phyloP scores from a whole-genome alignment of 2,113 vertebrate species.

The Synchiropus splendidus region DNA sequence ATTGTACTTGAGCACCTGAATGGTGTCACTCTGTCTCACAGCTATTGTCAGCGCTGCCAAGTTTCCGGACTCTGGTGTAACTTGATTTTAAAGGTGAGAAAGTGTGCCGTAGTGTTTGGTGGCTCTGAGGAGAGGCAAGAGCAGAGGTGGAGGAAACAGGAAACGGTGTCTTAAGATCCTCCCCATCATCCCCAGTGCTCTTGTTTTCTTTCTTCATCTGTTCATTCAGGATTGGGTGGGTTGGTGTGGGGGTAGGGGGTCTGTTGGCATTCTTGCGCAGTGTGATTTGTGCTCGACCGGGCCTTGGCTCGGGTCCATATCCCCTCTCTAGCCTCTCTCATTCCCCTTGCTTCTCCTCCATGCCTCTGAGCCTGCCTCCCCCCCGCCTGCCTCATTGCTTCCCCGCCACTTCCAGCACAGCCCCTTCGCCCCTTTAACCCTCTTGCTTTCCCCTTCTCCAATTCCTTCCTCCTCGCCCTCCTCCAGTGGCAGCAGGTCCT shows the following conservation, averaged over 20 bases:
- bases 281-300: conserved; percentile 52
- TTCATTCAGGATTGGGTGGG: conserved; percentile 18
- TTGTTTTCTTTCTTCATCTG: conserved; percentile 3
- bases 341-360: conserved; percentile 45
- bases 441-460: conserved; percentile 27
- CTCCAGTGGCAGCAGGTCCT: conserved; percentile 58
- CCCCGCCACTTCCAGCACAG: too few relatives aligned
- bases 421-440: conserved; percentile 37
- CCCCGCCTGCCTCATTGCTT: conserved; percentile 14
- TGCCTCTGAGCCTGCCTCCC: too few relatives aligned
- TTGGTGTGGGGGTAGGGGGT: conserved; percentile 23
- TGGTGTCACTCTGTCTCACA: too few relatives aligned
- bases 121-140: conserved; percentile 7
- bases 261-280: conserved; percentile 53
- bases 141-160: conserved; percentile 44
- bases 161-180: conserved; percentile 14
- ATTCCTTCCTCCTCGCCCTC: conserved; percentile 19
- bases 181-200: too few relatives aligned
- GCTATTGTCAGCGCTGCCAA: too few relatives aligned
- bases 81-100: too few relatives aligned
- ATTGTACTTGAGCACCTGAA: too few relatives aligned
- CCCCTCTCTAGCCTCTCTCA: conserved; percentile 48
- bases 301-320: conserved; percentile 53
- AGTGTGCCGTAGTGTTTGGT: too few relatives aligned
- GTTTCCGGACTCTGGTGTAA: too few relatives aligned